Conservation (phyloP, 2,888 invertebrate genomes). For the Luffia ferchaultella region DNA sequence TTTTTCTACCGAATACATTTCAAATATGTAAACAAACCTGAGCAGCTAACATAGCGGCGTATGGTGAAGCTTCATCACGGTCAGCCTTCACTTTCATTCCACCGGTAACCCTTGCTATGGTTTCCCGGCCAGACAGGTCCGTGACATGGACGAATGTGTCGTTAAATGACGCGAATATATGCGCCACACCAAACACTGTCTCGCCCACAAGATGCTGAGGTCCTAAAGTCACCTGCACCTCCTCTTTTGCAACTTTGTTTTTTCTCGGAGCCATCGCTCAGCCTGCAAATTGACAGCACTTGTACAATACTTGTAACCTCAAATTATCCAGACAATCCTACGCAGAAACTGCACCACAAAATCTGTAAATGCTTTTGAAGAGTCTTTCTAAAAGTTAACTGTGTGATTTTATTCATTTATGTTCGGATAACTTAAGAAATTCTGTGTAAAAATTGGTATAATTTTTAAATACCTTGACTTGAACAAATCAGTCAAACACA, state of each 20-base stretch:
- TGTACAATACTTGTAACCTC: conserved; percentile 44
- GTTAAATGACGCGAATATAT: conserved; percentile 99
- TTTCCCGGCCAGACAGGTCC: conserved; percentile 97
- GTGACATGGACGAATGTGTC: conserved; percentile 99
- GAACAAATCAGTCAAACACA: conserved; percentile 60
- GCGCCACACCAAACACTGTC: conserved; percentile 98
- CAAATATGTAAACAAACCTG: conserved; percentile 73
- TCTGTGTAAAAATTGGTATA: background rate
- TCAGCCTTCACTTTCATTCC: conserved; percentile 99
- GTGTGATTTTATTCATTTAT: conserved; percentile 6
- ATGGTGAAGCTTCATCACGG: conserved; percentile 99
- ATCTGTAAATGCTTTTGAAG: conserved; percentile 9
- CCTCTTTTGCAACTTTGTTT: conserved; percentile 96
- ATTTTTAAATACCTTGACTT: conserved; percentile 49
- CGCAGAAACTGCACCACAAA: background rate
- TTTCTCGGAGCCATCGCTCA: conserved; percentile 93
- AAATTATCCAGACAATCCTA: conserved; percentile 44
- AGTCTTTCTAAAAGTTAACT: conserved; percentile 12
- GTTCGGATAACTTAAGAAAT: background rate
- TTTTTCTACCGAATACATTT: too few relatives aligned
- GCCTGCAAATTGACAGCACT: conserved; percentile 56
- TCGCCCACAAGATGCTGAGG: conserved; percentile 98
- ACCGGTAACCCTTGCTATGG: conserved; percentile 93
- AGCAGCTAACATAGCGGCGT: conserved; percentile 99
- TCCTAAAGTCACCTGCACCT: conserved; percentile 94